Percentiles rank a stretch among this genome's conserved stretches.
phyloP scores from a whole-genome alignment of 2,888 invertebrate genomes.

The Stenodema calcarata region DNA sequence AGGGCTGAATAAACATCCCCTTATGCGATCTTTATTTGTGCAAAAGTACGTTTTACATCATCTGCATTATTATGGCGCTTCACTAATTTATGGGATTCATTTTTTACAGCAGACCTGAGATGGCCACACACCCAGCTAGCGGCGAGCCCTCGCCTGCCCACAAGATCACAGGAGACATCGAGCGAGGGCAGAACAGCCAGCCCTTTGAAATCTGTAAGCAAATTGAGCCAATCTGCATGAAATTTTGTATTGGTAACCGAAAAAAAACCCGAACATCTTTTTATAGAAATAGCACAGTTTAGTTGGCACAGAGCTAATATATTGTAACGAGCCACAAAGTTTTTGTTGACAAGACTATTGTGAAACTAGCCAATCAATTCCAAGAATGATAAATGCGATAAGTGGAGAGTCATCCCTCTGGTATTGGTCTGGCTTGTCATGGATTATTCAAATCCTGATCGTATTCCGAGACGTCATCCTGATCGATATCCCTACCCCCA shows the following conservation, averaged over 20 bases:
- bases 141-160: constrained; percentile 36
- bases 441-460: neutral
- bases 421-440: neutral
- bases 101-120: constrained; percentile 17
- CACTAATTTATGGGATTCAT: too few relatives aligned
- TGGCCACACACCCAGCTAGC: constrained; percentile 21
- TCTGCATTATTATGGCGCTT: too few relatives aligned
- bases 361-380: too few relatives aligned
- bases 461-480: neutral
- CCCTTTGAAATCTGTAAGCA: constrained; percentile 41
- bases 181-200: constrained; percentile 27
- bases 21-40: too few relatives aligned
- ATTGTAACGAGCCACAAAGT: too few relatives aligned
- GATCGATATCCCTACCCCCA: neutral
- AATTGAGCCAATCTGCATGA: neutral
- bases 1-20: too few relatives aligned
- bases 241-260: too few relatives aligned
- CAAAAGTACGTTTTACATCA: too few relatives aligned
- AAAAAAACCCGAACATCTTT: neutral
- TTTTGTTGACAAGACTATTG: too few relatives aligned
- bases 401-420: neutral
- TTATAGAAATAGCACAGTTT: neutral
- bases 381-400: neutral
- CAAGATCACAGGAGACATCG: constrained; percentile 23
- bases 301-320: neutral